Evolutionary conservation across 2,888 invertebrate genomes (phyloP).

Genomic region (Eristalis arbustorum): DNA sequence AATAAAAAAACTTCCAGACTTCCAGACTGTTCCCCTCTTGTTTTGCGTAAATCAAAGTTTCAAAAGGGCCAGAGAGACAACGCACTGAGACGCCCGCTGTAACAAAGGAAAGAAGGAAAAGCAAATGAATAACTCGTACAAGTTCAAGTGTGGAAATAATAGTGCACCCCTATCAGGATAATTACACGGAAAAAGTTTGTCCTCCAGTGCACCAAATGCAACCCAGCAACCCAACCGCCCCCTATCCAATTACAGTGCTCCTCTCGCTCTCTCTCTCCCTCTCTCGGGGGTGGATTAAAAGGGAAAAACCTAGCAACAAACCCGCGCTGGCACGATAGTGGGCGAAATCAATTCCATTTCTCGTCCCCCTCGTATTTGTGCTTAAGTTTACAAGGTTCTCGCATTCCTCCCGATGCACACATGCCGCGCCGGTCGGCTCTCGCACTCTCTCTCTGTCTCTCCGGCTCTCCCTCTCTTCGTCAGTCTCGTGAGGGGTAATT

Average conservation of each 20-base stretch:
- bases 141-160: slow-evolving; percentile 51
- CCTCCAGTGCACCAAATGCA: neutral
- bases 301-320: neutral
- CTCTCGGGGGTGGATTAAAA: neutral
- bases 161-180: slow-evolving; percentile 46
- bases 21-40: neutral
- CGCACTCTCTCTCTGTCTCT: neutral
- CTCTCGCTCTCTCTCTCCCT: neutral
- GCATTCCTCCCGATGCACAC: neutral
- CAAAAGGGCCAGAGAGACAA: slow-evolving; percentile 17
- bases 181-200: slow-evolving; percentile 43
- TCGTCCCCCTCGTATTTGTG: neutral
- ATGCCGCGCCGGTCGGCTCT: neutral
- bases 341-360: neutral
- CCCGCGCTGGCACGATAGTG: neutral
- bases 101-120: slow-evolving; percentile 32
- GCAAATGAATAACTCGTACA: slow-evolving; percentile 9
- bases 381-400: slow-evolving; percentile 21
- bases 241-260: slow-evolving; percentile 46
- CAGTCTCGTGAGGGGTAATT: slow-evolving; percentile 39
- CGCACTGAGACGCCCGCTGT: slow-evolving; percentile 35
- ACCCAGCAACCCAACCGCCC: neutral
- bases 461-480: neutral
- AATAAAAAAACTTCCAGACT: neutral
- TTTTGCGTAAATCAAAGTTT: slow-evolving; percentile 25